Evolutionary conservation across 2,113 vertebrate genomes (phyloP).

Genomic region (Crotophaga sulcirostris): DNA sequence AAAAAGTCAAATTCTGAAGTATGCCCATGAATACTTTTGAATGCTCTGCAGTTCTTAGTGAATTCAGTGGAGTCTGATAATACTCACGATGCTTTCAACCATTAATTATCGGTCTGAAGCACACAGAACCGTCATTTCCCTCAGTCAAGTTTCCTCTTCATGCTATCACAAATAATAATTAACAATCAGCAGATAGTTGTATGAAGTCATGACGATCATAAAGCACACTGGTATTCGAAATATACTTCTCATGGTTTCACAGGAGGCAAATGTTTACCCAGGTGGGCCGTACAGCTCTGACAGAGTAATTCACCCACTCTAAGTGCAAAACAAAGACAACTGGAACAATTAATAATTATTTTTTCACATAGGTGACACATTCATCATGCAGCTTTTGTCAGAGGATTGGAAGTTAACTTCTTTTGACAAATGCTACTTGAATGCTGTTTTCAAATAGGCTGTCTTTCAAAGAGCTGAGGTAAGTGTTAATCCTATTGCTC

Average conservation of each 20-base stretch:
- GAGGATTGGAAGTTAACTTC: background rate
- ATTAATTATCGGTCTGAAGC: background rate
- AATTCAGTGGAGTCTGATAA: background rate
- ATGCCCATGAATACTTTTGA: background rate
- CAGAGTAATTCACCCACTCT: background rate
- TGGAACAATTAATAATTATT: constrained; percentile 1
- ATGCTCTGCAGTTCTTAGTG: background rate
- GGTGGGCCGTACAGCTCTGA: background rate
- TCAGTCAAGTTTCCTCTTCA: background rate
- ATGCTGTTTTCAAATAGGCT: background rate
- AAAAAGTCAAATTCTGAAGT: background rate
- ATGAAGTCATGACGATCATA: background rate
- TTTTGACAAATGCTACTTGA: background rate
- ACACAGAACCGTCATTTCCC: background rate
- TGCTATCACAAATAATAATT: background rate
- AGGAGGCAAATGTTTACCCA: background rate
- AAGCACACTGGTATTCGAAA: background rate
- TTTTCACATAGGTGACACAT: constrained; percentile 5
- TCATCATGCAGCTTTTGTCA: background rate
- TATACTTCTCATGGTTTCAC: background rate
- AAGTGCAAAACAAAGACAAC: background rate
- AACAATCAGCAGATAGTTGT: background rate
- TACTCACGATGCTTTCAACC: background rate
- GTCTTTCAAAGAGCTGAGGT: background rate
- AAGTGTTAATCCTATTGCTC: background rate